These are phyloP conservation scores for Smithornis capensis DNA, from an alignment of 2,113 vertebrate genomes.

Conservation along the genomic window DNA sequence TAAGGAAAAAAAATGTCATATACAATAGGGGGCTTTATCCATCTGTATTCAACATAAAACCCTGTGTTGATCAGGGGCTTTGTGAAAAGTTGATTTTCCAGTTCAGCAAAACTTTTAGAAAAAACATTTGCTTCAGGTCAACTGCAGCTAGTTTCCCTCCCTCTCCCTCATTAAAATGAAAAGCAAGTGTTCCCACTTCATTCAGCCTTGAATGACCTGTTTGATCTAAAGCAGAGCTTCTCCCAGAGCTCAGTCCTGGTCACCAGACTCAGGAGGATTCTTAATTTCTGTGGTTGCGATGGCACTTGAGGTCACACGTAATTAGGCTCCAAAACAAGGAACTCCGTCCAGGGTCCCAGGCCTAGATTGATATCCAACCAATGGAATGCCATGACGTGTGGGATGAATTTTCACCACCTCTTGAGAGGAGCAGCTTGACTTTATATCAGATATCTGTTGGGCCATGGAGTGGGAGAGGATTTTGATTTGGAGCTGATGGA, in stretches of 20 bases:
- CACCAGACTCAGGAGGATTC: not conserved
- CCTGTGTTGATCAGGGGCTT: slow-evolving; percentile 31
- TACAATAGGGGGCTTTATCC: not conserved
- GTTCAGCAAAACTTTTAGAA: slow-evolving; percentile 51
- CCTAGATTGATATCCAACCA: not conserved
- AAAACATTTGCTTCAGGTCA: slow-evolving; percentile 39
- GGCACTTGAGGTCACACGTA: not conserved
- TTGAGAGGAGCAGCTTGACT: not conserved
- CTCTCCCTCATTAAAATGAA: slow-evolving; percentile 30
- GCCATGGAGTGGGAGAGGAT: not conserved
- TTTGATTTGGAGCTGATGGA: not conserved
- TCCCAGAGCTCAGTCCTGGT: not conserved
- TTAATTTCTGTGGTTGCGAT: not conserved
- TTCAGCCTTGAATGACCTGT: slow-evolving; percentile 19
- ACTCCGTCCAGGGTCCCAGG: not conserved
- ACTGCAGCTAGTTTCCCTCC: not conserved
- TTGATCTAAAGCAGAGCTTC: slow-evolving; percentile 3
- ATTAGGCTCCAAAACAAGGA: not conserved
- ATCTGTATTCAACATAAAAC: not conserved
- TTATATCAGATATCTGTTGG: not conserved
- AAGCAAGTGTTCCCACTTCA: slow-evolving; percentile 24
- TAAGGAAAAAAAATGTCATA: not conserved
- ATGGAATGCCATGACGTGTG: not conserved
- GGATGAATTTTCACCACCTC: not conserved
- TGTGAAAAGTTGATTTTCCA: slow-evolving; percentile 64